Evolutionary conservation across 2,113 vertebrate species (phyloP).

Genomic region (Python bivittatus): DNA sequence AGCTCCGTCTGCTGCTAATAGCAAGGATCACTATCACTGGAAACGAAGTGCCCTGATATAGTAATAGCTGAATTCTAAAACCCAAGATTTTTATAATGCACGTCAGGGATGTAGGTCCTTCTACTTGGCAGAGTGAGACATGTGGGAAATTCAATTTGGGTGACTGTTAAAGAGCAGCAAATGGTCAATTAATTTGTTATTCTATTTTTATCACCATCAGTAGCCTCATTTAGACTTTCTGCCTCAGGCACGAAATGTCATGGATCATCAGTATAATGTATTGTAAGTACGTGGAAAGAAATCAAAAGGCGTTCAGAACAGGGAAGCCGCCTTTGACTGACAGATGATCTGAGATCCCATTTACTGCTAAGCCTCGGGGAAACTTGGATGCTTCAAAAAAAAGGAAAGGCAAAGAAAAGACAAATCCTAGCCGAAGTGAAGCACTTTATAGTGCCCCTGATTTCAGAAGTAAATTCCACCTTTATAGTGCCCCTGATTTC

Average conservation of each 20-base stretch:
- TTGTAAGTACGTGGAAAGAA: neutral
- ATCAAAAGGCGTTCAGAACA: neutral
- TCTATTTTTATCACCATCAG: neutral
- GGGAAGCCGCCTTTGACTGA: neutral
- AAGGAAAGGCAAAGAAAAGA: neutral
- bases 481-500: neutral
- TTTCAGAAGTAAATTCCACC: neutral
- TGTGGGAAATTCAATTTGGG: constrained; percentile 6
- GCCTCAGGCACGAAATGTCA: constrained; percentile 6
- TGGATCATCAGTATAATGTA: neutral
- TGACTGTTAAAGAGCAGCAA: neutral
- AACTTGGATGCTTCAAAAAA: neutral
- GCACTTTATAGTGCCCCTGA: neutral
- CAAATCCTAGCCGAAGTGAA: neutral
- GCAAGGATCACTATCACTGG: neutral
- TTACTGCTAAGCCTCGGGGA: neutral
- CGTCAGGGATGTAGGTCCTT: neutral
- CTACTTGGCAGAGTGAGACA: neutral
- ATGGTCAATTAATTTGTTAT: constrained; percentile 7
- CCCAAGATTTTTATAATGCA: neutral
- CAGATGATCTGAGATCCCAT: neutral
- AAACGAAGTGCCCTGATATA: neutral
- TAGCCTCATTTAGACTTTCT: constrained; percentile 1
- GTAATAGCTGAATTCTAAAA: neutral
- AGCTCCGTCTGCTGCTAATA: neutral